phyloP scores from a whole-genome alignment of 2,113 vertebrate species.

The Laticauda laticaudata region DNA sequence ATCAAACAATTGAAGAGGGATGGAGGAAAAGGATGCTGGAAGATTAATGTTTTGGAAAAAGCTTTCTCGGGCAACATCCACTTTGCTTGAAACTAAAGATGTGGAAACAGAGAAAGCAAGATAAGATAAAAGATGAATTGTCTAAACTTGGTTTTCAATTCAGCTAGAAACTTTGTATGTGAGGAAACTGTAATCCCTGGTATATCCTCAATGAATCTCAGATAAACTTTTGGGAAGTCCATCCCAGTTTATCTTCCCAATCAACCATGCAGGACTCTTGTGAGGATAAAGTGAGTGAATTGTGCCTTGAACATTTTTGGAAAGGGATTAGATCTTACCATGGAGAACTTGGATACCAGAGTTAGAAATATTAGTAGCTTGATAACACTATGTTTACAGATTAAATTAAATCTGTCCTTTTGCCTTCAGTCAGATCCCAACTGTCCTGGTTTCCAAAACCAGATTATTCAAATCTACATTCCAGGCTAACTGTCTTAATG shows the following conservation, averaged over 20 bases:
- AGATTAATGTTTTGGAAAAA: not conserved
- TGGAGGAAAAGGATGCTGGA: not conserved
- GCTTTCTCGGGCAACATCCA: not conserved
- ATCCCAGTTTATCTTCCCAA: not conserved
- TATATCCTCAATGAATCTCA: not conserved
- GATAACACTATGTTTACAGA: not conserved
- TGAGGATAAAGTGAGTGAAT: not conserved
- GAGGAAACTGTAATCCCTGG: not conserved
- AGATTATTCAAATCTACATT: not conserved
- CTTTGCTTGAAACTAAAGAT: not conserved
- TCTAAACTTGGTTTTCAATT: not conserved
- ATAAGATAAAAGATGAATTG: not conserved
- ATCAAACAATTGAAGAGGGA: not conserved
- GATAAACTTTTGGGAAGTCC: not conserved
- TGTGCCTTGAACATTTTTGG: not conserved
- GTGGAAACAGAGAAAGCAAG: not conserved
- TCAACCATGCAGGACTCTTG: not conserved
- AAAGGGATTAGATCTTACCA: not conserved
- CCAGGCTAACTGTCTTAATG: constrained; percentile 11
- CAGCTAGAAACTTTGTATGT: not conserved
- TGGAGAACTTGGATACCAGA: not conserved
- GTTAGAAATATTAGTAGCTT: not conserved
- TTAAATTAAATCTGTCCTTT: not conserved
- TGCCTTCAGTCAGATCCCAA: not conserved
- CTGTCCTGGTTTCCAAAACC: not conserved